A percentile compares a stretch with the other conserved stretches of the same genome.
Evolutionary conservation across 2,797 vertebrate species (phyloP).

Genomic region (Leptodactylus fallax): DNA sequence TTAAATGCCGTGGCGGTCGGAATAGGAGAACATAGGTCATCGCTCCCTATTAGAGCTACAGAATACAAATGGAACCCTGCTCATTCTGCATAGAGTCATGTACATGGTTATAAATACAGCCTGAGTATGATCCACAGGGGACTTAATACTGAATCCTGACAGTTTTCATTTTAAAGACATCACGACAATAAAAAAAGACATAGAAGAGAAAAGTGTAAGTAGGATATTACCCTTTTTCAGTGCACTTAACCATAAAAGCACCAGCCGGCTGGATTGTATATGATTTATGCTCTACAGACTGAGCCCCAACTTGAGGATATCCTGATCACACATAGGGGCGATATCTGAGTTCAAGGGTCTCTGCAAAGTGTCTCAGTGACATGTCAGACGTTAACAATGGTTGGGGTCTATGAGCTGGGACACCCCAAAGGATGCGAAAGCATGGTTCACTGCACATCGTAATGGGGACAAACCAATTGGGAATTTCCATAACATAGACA

Average conservation of each 20-base stretch:
- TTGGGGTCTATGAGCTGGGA: neutral
- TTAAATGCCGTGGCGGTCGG: neutral
- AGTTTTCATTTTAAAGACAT: neutral
- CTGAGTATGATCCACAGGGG: neutral
- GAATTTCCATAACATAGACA: neutral
- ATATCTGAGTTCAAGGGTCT: too few relatives aligned
- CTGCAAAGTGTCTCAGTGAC: too few relatives aligned
- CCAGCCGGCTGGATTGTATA: neutral
- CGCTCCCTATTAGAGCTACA: neutral
- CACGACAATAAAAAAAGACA: neutral
- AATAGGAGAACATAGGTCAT: conserved; percentile 11
- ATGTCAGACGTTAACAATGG: neutral
- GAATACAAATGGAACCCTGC: conserved; percentile 4
- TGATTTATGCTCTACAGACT: neutral
- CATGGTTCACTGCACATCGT: neutral
- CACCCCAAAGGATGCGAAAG: neutral
- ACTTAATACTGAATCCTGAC: neutral
- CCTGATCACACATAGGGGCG: neutral
- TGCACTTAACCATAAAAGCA: neutral
- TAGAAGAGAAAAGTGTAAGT: neutral
- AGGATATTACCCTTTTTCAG: neutral
- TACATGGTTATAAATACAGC: neutral
- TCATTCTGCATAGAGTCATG: neutral
- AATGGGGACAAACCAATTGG: neutral
- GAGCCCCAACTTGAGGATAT: neutral